Conservation (phyloP, 2,888 invertebrate genomes). For the Gymnoscelis rufifasciata region DNA sequence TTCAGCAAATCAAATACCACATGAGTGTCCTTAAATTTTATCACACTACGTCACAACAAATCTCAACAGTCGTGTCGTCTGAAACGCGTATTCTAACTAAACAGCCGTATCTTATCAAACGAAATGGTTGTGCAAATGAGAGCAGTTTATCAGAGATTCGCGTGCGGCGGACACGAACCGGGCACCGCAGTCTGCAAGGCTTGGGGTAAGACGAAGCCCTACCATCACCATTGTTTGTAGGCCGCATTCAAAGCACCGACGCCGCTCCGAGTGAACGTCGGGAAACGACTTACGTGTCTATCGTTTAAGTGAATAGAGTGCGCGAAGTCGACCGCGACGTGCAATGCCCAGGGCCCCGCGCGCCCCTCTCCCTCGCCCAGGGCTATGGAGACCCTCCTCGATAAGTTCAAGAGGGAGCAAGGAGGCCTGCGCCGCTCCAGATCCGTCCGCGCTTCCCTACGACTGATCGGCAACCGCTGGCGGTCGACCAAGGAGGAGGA, state of each 20-base stretch:
- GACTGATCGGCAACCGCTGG: conserved; percentile 82
- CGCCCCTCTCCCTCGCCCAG: conserved; percentile 59
- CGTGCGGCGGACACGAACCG: conserved; percentile 43
- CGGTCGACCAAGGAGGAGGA: conserved; percentile 69
- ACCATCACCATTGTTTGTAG: conserved; percentile 58
- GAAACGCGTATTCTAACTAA: conserved; percentile 65
- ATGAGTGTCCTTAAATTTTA: conserved; percentile 40
- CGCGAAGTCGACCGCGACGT: conserved; percentile 71
- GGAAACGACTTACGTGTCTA: conserved; percentile 69
- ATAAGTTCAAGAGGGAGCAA: conserved; percentile 73
- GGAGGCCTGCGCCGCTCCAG: conserved; percentile 80
- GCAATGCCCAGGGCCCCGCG: conserved; percentile 70
- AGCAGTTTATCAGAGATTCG: conserved; percentile 58
- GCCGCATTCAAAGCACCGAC: conserved; percentile 64
- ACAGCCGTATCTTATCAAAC: conserved; percentile 70
- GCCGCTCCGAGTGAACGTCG: conserved; percentile 72
- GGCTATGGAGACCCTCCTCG: conserved; percentile 77
- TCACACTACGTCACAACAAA: conserved; percentile 62
- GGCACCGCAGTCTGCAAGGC: conserved; percentile 39
- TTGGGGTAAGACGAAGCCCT: conserved; percentile 46
- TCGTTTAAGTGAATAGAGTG: conserved; percentile 70
- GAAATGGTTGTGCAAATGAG: conserved; percentile 70
- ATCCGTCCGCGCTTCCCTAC: conserved; percentile 84
- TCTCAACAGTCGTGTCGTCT: conserved; percentile 55
- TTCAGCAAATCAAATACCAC: conserved; percentile 22